A percentile compares a stretch with the other conserved stretches of the same genome.
Evolutionary conservation across 2,113 vertebrate species (phyloP).

Genomic region (Campylomormyrus tamandua): DNA sequence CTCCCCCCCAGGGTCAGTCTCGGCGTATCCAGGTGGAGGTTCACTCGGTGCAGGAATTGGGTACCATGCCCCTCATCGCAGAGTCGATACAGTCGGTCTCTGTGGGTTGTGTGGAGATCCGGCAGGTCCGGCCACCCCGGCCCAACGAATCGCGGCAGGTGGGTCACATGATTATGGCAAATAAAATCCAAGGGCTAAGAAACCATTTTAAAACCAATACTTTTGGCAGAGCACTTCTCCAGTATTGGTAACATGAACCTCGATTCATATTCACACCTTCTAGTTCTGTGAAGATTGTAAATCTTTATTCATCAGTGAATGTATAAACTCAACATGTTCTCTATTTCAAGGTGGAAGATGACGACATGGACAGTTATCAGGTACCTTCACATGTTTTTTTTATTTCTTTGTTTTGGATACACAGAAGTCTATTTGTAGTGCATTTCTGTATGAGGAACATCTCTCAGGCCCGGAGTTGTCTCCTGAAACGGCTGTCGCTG

Average conservation of each 20-base stretch:
- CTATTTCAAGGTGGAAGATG: constrained; percentile 54
- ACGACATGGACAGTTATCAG: constrained; percentile 98
- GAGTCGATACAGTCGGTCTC: constrained; percentile 82
- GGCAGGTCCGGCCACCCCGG: constrained; percentile 54
- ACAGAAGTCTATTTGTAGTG: background rate
- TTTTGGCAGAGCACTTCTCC: background rate
- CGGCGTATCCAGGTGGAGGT: constrained; percentile 85
- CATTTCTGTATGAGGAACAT: background rate
- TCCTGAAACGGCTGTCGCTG: background rate
- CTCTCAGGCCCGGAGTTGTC: background rate
- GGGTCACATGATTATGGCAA: background rate
- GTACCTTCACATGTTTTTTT: constrained; percentile 48
- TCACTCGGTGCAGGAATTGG: constrained; percentile 88
- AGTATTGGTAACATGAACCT: background rate
- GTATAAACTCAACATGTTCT: background rate
- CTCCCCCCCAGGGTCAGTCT: constrained; percentile 75
- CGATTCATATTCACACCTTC: background rate
- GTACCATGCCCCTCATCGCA: constrained; percentile 86
- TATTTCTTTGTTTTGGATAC: background rate
- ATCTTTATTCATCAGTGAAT: background rate
- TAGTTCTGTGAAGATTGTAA: background rate
- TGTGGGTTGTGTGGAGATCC: constrained; percentile 82
- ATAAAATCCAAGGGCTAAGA: background rate
- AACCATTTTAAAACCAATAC: background rate
- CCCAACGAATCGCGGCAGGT: constrained; percentile 58